phyloP scores from a whole-genome alignment of 2,888 invertebrate species.

The Arrhopalites spinosus region DNA sequence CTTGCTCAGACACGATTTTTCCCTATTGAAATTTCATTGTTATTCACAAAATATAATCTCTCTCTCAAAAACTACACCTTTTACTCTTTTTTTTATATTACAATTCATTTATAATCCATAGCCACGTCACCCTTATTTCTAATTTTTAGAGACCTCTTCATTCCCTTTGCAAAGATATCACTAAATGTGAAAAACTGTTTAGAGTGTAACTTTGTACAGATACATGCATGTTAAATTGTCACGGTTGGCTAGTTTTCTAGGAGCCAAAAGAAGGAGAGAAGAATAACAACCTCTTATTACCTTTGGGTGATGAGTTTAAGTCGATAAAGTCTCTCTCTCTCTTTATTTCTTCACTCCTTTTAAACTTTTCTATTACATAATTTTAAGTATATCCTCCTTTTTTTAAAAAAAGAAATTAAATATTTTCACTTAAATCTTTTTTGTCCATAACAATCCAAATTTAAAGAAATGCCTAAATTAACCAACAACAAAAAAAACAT shows the following conservation, averaged over 20 bases:
- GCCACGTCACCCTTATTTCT: neutral
- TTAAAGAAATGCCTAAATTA: no score
- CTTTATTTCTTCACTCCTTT: neutral
- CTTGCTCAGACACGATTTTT: slow-evolving; percentile 27
- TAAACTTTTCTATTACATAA: neutral
- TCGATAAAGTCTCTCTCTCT: neutral
- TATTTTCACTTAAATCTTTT: no score
- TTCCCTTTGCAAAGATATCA: neutral
- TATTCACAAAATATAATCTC: neutral
- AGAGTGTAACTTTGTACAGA: no score
- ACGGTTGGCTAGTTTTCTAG: slow-evolving; percentile 11
- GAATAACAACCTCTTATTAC: neutral
- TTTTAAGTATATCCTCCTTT: no score
- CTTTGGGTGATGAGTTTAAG: neutral
- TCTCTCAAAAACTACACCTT: neutral
- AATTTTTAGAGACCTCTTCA: neutral
- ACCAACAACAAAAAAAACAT: neutral
- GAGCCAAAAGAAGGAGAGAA: neutral
- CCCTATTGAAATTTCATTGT: slow-evolving; percentile 1
- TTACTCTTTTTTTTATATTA: no score
- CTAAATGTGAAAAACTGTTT: no score
- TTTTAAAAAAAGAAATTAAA: no score
- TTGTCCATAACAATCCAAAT: no score
- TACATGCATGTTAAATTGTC: slow-evolving; percentile 16
- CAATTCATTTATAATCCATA: neutral